Evolutionary conservation across 2,113 vertebrate genomes (phyloP).

Genomic region (Eptesicus fuscus): DNA sequence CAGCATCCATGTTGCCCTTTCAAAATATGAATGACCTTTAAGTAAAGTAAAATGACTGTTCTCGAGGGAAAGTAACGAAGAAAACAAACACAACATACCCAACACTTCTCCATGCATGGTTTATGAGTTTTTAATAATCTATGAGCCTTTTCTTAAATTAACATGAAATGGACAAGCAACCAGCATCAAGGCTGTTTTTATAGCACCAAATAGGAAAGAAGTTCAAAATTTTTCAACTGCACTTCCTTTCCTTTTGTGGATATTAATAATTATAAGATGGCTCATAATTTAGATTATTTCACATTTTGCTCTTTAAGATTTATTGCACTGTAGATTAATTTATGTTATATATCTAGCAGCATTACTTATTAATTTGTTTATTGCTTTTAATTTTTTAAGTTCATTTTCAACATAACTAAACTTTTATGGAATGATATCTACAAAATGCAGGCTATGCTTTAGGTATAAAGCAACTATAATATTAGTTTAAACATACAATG

Average conservation of each 20-base stretch:
- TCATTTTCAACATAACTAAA: background rate
- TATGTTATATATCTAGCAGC: background rate
- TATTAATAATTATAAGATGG: background rate
- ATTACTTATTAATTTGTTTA: background rate
- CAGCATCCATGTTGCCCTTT: background rate
- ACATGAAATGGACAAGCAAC: background rate
- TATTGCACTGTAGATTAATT: background rate
- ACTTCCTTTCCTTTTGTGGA: background rate
- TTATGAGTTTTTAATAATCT: background rate
- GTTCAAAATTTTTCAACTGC: accelerated
- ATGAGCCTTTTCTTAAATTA: background rate
- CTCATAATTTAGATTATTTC: background rate
- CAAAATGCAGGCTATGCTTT: background rate
- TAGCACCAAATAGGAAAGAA: background rate
- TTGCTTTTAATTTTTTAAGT: background rate
- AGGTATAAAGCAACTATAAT: background rate
- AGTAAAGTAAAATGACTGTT: background rate
- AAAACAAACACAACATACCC: background rate
- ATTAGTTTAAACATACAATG: background rate
- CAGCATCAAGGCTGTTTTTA: background rate
- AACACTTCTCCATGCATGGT: background rate
- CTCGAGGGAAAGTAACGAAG: background rate
- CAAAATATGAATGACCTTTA: background rate
- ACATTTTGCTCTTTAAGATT: background rate
- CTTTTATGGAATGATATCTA: background rate